phyloP scores from a whole-genome alignment of 2,113 vertebrate species.

The Meriones unguiculatus region DNA sequence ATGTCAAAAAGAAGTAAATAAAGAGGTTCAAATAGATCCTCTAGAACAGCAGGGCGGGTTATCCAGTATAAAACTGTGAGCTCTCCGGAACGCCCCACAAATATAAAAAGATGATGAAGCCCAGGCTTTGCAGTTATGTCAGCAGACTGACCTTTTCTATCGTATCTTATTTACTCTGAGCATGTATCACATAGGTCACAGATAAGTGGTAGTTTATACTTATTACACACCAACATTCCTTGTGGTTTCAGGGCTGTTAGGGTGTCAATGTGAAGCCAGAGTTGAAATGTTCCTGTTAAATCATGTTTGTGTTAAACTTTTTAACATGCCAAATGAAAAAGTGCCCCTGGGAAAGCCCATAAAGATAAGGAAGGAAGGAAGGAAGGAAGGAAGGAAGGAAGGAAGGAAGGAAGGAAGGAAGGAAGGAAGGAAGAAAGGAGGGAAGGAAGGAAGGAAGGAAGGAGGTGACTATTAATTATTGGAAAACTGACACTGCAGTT shows the following conservation, averaged over 20 bases:
- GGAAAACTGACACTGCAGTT: not conserved
- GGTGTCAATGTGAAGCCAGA: constrained; percentile 31
- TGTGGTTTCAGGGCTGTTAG: constrained; percentile 11
- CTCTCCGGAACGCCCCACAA: not conserved
- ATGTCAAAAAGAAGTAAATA: not conserved
- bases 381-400: no score
- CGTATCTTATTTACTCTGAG: constrained; percentile 1
- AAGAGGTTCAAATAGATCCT: not conserved
- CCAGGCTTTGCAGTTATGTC: not conserved
- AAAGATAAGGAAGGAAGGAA: not conserved
- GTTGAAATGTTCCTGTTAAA: not conserved
- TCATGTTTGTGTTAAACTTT: constrained; percentile 46
- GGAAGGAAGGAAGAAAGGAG: not conserved
- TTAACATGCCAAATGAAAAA: not conserved
- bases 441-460: not conserved
- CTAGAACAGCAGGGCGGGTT: not conserved
- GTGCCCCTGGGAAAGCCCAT: constrained; percentile 44
- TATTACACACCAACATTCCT: constrained; percentile 39
- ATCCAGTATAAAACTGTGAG: not conserved
- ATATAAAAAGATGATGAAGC: not conserved
- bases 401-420: not conserved
- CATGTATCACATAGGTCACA: not conserved
- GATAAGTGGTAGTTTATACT: not conserved
- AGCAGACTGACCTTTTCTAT: constrained; percentile 40
- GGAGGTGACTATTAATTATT: not conserved